Evolutionary conservation across 2,797 vertebrate species (phyloP).

Genomic region (Mico argentatus): DNA sequence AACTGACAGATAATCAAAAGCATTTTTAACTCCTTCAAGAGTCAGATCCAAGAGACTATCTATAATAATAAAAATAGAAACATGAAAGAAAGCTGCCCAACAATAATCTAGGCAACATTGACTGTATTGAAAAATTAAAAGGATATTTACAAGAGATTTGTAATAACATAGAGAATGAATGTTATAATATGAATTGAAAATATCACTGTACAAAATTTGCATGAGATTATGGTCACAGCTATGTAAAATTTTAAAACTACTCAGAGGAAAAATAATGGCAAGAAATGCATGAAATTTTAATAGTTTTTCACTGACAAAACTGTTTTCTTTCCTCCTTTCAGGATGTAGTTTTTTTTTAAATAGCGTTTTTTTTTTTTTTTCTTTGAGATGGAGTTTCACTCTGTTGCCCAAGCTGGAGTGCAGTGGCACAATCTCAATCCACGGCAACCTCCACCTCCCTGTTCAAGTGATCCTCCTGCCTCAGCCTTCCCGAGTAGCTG

Average conservation of each 20-base stretch:
- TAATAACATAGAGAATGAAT: not conserved
- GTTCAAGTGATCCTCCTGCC: too few relatives aligned
- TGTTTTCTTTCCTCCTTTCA: not conserved
- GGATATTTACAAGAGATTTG: not conserved
- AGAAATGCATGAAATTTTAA: slow-evolving; percentile 8
- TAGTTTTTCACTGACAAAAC: not conserved
- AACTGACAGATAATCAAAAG: not conserved
- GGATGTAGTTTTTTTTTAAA: not conserved
- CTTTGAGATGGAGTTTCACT: too few relatives aligned
- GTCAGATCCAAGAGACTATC: not conserved
- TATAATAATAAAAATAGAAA: not conserved
- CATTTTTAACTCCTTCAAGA: not conserved
- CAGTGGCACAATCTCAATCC: too few relatives aligned
- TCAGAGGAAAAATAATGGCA: not conserved
- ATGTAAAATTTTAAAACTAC: not conserved
- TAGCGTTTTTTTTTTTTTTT: too few relatives aligned
- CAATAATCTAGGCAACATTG: not conserved
- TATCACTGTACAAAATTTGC: not conserved
- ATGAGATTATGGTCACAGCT: not conserved
- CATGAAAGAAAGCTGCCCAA: not conserved
- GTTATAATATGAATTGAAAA: not conserved
- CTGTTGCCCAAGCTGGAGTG: too few relatives aligned
- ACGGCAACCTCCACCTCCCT: too few relatives aligned
- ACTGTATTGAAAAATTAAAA: not conserved
- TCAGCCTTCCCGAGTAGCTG: too few relatives aligned